Conservation (phyloP, 30 jellyfish, hydroid and myxozoan species). For the Pelagia noctiluca region DNA sequence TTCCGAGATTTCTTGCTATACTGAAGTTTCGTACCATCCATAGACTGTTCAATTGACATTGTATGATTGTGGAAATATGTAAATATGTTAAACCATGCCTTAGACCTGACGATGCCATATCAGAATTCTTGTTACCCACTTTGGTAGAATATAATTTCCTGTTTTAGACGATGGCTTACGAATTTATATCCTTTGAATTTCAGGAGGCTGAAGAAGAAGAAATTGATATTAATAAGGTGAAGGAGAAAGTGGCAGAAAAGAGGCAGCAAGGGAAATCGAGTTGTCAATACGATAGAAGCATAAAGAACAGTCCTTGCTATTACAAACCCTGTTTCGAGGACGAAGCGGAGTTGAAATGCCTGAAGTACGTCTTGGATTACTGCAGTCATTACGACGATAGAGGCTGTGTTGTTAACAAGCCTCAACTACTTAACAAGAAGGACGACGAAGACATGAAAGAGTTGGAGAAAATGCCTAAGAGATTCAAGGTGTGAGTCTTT, state of each 20-base stretch:
- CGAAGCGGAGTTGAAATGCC: conserved; percentile 46
- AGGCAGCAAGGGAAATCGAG: conserved; percentile 26
- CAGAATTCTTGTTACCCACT: neutral
- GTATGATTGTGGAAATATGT: too few relatives aligned
- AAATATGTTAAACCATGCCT: too few relatives aligned
- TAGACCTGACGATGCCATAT: too few relatives aligned
- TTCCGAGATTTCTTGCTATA: too few relatives aligned
- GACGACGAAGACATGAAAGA: conserved; percentile 40
- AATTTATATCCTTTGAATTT: neutral
- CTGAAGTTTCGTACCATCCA: too few relatives aligned
- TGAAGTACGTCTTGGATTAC: conserved; percentile 76
- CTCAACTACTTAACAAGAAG: conserved; percentile 73
- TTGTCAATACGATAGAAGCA: conserved; percentile 46
- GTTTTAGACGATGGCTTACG: neutral
- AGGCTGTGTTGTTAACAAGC: conserved; percentile 83
- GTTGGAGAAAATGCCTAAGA: conserved; percentile 22
- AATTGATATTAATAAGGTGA: neutral
- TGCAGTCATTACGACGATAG: conserved; percentile 79
- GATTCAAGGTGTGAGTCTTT: too few relatives aligned
- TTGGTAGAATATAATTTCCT: neutral
- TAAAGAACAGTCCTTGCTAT: conserved; percentile 69
- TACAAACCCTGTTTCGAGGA: conserved; percentile 5
- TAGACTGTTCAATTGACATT: too few relatives aligned
- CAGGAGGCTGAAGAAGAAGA: conserved; percentile 59
- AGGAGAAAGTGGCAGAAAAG: neutral